A percentile compares a stretch with the other conserved stretches of the same genome.
phyloP scores from a whole-genome alignment of 2,797 vertebrate genomes.

The Sebastes itinus region DNA sequence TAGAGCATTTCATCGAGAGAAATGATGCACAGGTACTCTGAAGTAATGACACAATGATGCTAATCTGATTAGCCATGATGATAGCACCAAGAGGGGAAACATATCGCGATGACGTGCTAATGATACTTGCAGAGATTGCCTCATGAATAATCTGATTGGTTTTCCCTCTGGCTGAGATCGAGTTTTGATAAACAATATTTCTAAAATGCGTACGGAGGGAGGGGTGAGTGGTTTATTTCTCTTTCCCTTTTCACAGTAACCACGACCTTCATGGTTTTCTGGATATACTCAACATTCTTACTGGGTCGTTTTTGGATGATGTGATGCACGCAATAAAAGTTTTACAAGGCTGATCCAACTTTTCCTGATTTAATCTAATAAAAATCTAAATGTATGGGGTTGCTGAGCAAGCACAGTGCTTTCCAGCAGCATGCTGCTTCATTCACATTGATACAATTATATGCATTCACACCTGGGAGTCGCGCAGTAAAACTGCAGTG shows the following conservation, averaged over 20 bases:
- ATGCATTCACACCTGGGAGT: slow-evolving; percentile 35
- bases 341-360: slow-evolving; percentile 42
- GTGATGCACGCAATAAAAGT: slow-evolving; percentile 34
- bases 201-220: slow-evolving; percentile 19
- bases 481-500: slow-evolving; percentile 18
- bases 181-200: slow-evolving; percentile 48
- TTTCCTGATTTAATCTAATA: slow-evolving; percentile 36
- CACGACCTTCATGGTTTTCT: slow-evolving; percentile 42
- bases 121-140: slow-evolving; percentile 31
- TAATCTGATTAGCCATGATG: slow-evolving; percentile 59
- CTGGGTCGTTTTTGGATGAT: slow-evolving; percentile 44
- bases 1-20: slow-evolving; percentile 28
- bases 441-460: slow-evolving; percentile 22
- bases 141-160: slow-evolving; percentile 47
- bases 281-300: slow-evolving; percentile 42
- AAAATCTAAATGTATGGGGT: background rate
- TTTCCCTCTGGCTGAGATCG: slow-evolving; percentile 42
- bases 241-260: slow-evolving; percentile 19
- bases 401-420: slow-evolving; percentile 4
- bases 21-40: slow-evolving; percentile 57
- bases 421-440: slow-evolving; percentile 27
- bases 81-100: slow-evolving; percentile 25
- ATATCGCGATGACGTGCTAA: slow-evolving; percentile 27
- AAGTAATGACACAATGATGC: slow-evolving; percentile 54
- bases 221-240: slow-evolving; percentile 26